Conservation (phyloP, 2,888 invertebrate genomes). For the Idaea biselata region DNA sequence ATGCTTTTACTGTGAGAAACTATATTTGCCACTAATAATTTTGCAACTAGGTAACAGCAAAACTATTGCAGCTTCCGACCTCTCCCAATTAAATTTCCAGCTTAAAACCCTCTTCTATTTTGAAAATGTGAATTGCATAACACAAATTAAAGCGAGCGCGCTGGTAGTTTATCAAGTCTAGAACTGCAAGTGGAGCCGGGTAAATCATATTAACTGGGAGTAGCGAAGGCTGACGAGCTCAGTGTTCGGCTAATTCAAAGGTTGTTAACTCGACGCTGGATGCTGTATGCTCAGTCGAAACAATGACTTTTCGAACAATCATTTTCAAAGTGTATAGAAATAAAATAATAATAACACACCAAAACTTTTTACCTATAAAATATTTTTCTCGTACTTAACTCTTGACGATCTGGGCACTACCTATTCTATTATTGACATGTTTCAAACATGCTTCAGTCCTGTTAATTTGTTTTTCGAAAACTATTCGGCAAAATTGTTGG, state of each 20-base stretch:
- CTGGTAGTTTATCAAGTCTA: conserved; percentile 61
- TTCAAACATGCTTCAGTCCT: no score
- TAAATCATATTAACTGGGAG: conserved; percentile 64
- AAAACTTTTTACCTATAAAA: neutral
- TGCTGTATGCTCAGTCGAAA: neutral
- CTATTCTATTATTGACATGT: no score
- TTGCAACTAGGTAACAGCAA: no score
- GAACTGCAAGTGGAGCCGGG: conserved; percentile 31
- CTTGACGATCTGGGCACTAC: no score
- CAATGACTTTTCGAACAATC: no score
- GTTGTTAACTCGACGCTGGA: conserved; percentile 23
- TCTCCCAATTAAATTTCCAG: conserved; percentile 15
- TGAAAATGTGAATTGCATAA: conserved; percentile 17
- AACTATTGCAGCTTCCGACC: conserved; percentile 14
- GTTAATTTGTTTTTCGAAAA: no score
- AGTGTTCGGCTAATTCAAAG: conserved; percentile 21
- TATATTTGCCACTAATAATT: no score
- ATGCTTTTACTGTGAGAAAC: no score
- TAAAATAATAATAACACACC: no score
- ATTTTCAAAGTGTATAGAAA: no score
- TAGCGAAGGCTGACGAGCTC: conserved; percentile 29
- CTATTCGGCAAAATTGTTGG: no score
- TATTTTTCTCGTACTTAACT: neutral
- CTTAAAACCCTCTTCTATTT: conserved; percentile 12
- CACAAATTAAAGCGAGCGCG: conserved; percentile 43